Evolutionary conservation across 2,113 vertebrate species (phyloP).

Genomic region (Urocitellus parryii): DNA sequence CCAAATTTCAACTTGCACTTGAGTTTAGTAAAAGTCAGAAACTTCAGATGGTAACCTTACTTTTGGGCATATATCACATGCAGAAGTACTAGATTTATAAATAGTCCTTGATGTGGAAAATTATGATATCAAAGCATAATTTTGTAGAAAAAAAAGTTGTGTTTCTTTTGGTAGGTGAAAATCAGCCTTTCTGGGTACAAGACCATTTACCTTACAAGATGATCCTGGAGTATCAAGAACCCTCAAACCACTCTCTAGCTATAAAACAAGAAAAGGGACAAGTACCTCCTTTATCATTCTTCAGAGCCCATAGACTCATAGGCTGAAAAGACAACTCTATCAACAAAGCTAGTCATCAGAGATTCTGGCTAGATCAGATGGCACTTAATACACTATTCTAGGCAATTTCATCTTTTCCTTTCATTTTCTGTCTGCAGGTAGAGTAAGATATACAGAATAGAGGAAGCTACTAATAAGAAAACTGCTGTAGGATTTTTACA

Average conservation of each 20-base stretch:
- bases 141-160: not conserved
- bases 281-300: not conserved
- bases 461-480: not conserved
- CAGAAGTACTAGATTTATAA: not conserved
- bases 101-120: not conserved
- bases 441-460: constrained; percentile 45
- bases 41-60: not conserved
- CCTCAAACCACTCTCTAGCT: not conserved
- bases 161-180: not conserved
- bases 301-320: not conserved
- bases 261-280: not conserved
- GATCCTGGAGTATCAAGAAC: not conserved
- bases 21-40: not conserved
- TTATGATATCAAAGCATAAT: not conserved
- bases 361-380: constrained; percentile 76
- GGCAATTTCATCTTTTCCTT: constrained; percentile 34
- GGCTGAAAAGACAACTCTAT: not conserved
- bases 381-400: constrained; percentile 67
- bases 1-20: not conserved
- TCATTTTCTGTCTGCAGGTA: constrained; percentile 56
- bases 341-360: constrained; percentile 36
- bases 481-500: constrained; percentile 63
- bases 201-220: not conserved
- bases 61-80: not conserved
- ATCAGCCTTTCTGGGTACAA: not conserved